These are phyloP conservation scores for Drosophila kurseongensis DNA, from an alignment of 1,140 invertebrate species.

Conservation along the genomic window DNA sequence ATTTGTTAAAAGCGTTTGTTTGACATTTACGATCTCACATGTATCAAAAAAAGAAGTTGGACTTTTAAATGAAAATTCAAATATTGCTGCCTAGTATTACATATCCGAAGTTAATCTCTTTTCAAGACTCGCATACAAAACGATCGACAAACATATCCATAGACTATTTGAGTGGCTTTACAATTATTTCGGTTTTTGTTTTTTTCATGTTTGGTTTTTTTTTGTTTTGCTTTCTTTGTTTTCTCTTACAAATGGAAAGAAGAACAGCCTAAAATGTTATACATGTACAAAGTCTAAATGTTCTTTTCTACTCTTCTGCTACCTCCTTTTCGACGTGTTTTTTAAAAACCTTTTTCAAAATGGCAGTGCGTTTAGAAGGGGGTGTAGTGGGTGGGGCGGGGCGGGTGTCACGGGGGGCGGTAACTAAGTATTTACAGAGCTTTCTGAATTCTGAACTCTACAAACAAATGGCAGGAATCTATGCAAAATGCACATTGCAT, in stretches of 20 bases:
- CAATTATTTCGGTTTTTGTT: slow-evolving; percentile 24
- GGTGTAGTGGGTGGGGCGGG: neutral
- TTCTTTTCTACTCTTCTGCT: slow-evolving; percentile 37
- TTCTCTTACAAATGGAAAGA: slow-evolving; percentile 58
- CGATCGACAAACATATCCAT: slow-evolving; percentile 21
- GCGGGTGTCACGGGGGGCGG: neutral
- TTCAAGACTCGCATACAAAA: slow-evolving; percentile 23
- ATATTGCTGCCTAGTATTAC: slow-evolving; percentile 10
- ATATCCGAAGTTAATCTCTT: slow-evolving; percentile 2
- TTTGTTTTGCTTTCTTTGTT: slow-evolving; percentile 34
- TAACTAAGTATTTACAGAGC: slow-evolving; percentile 38
- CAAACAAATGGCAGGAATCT: slow-evolving; percentile 70
- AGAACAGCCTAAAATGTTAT: slow-evolving; percentile 81
- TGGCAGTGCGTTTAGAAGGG: slow-evolving; percentile 66
- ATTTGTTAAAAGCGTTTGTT: neutral
- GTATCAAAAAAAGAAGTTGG: neutral
- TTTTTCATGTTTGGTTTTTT: slow-evolving; percentile 17
- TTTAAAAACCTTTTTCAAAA: slow-evolving; percentile 77
- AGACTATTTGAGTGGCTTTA: slow-evolving; percentile 22
- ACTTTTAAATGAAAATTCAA: neutral
- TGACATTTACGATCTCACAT: slow-evolving; percentile 1
- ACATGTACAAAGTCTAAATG: slow-evolving; percentile 79
- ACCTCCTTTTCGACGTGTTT: slow-evolving; percentile 31
- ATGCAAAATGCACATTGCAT: slow-evolving; percentile 47
- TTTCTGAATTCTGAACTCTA: slow-evolving; percentile 31